phyloP scores from a whole-genome alignment of 2,113 vertebrate genomes.

The Neogobius melanostomus region DNA sequence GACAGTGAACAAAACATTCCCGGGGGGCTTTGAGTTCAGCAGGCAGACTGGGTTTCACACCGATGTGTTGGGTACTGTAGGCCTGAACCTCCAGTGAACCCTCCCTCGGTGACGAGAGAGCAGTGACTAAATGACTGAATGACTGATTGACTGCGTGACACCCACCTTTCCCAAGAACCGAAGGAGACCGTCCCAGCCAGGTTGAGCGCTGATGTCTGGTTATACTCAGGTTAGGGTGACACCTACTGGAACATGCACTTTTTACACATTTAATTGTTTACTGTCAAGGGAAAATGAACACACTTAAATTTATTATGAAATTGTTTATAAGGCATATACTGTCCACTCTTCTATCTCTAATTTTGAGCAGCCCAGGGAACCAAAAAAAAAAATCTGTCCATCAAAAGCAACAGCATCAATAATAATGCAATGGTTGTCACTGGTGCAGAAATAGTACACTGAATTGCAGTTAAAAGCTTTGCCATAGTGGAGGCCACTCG shows the following conservation, averaged over 20 bases:
- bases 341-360: too few relatives aligned
- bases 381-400: too few relatives aligned
- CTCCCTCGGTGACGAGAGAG: slow-evolving; percentile 33
- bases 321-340: background rate
- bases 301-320: slow-evolving; percentile 28
- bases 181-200: slow-evolving; percentile 28
- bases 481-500: background rate
- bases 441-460: too few relatives aligned
- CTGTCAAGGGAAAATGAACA: background rate
- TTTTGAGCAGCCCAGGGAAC: too few relatives aligned
- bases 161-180: slow-evolving; percentile 23
- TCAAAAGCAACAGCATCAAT: too few relatives aligned
- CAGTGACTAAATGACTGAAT: slow-evolving; percentile 48
- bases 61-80: slow-evolving; percentile 35
- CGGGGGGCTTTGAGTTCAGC: slow-evolving; percentile 28
- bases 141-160: slow-evolving; percentile 61
- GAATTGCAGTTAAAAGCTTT: too few relatives aligned
- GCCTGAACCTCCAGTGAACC: slow-evolving; percentile 65
- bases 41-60: slow-evolving; percentile 62
- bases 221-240: slow-evolving; percentile 55
- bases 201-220: background rate
- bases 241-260: slow-evolving; percentile 58
- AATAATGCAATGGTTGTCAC: too few relatives aligned
- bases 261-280: background rate
- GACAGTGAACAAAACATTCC: slow-evolving; percentile 47